A percentile compares a stretch with the other conserved stretches of the same genome.
Evolutionary conservation across 2,797 vertebrate genomes (phyloP).

Genomic region (Mormyrops attenuatus): DNA sequence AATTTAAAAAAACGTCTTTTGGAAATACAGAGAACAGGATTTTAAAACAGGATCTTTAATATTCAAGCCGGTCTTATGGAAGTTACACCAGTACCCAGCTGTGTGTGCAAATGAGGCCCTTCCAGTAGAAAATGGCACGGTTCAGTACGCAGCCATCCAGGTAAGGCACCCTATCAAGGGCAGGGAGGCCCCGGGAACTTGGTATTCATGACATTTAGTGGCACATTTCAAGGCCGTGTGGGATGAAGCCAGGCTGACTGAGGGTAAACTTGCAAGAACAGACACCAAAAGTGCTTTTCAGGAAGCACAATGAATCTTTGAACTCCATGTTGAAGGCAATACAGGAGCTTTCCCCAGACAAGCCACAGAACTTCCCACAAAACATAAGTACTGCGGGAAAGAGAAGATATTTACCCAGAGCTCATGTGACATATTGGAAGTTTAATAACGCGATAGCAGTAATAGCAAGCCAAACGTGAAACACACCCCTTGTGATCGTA

Average conservation of each 20-base stretch:
- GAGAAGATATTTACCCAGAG: not conserved
- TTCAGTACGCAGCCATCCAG: constrained; percentile 21
- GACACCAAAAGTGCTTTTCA: not conserved
- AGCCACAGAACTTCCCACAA: constrained; percentile 5
- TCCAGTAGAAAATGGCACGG: constrained; percentile 17
- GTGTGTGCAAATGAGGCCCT: not conserved
- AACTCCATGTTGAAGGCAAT: not conserved
- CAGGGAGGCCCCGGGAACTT: not conserved
- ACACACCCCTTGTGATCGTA: constrained; percentile 16
- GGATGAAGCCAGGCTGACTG: constrained; percentile 2
- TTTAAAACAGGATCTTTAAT: constrained; percentile 26
- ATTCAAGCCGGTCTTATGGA: constrained; percentile 19
- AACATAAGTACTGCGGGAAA: not conserved
- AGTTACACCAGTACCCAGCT: constrained; percentile 26
- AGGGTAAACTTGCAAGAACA: constrained; percentile 12
- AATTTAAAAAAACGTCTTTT: not conserved
- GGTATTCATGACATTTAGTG: constrained; percentile 19
- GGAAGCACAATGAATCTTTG: not conserved
- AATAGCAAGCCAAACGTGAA: constrained; percentile 18
- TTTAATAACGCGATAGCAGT: not conserved
- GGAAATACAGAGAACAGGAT: constrained; percentile 12
- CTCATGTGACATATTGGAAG: not conserved
- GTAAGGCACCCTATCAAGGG: constrained; percentile 25
- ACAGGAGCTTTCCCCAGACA: not conserved
- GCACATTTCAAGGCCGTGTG: constrained; percentile 14